Conservation (phyloP, 2,888 invertebrate species). For the Plebejus argus region DNA sequence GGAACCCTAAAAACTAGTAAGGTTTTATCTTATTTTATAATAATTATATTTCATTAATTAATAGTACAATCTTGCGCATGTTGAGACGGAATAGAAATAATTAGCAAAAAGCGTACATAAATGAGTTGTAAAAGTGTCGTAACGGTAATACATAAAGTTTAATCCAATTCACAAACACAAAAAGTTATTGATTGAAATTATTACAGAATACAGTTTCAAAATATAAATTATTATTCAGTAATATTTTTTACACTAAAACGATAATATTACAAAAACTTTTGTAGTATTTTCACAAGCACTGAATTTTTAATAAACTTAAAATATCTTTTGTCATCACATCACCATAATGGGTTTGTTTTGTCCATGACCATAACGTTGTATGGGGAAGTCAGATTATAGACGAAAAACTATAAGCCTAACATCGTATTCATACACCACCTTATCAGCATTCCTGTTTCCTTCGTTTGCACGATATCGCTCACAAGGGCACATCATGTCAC, state of each 20-base stretch:
- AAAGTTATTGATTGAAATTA: too few relatives aligned
- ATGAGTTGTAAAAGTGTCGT: not conserved
- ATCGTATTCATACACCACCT: conserved; percentile 40
- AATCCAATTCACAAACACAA: too few relatives aligned
- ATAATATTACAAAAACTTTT: not conserved
- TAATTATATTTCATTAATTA: too few relatives aligned
- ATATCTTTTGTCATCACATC: not conserved
- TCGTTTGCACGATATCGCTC: conserved; percentile 30
- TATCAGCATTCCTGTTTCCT: conserved; percentile 52
- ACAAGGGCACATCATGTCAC: conserved; percentile 21
- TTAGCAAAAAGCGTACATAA: not conserved
- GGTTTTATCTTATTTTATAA: not conserved
- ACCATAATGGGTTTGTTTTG: not conserved
- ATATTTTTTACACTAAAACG: not conserved
- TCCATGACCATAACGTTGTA: conserved; percentile 15
- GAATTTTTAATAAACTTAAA: not conserved
- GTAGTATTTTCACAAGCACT: not conserved
- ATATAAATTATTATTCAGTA: not conserved
- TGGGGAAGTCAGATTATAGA: conserved; percentile 45
- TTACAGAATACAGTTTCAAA: not conserved
- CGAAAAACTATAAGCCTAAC: conserved; percentile 44
- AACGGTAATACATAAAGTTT: not conserved
- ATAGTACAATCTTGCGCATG: too few relatives aligned
- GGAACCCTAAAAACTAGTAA: too few relatives aligned
- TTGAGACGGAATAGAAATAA: too few relatives aligned